Conservation (phyloP, 2,113 vertebrate species). For the Ictalurus punctatus region DNA sequence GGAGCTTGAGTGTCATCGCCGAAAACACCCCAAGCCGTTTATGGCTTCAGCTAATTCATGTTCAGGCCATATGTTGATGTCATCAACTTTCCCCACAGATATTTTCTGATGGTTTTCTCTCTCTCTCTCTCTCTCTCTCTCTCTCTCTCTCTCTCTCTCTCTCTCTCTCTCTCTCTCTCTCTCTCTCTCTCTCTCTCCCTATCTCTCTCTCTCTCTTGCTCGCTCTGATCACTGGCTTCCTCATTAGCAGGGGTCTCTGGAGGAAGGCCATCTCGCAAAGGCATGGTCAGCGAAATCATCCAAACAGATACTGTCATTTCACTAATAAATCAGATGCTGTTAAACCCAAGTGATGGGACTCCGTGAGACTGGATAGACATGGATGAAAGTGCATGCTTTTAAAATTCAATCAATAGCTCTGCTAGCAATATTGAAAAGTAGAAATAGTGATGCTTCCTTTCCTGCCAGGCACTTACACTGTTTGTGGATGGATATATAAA, state of each 20-base stretch:
- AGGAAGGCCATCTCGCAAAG: conserved; percentile 37
- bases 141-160: conserved; percentile 9
- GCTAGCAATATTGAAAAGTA: neutral
- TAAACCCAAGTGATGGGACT: conserved; percentile 6
- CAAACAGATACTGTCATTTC: conserved; percentile 35
- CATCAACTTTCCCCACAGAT: conserved; percentile 30
- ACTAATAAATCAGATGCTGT: conserved; percentile 34
- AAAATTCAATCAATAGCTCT: conserved; percentile 13
- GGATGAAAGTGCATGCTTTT: conserved; percentile 6
- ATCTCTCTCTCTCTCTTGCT: neutral
- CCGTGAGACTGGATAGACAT: conserved; percentile 10
- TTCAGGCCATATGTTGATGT: conserved; percentile 50
- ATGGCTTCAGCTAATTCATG: conserved; percentile 47
- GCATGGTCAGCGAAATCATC: conserved; percentile 42
- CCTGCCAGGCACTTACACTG: neutral
- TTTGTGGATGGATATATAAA: neutral
- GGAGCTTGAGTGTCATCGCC: conserved; percentile 52
- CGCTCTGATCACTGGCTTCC: conserved; percentile 27
- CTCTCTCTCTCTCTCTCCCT: neutral
- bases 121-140: conserved; percentile 3
- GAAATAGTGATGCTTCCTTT: neutral
- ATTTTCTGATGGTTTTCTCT: conserved; percentile 10
- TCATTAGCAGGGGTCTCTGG: conserved; percentile 32
- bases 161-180: neutral
- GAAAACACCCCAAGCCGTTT: conserved; percentile 43